Evolutionary conservation across 2,888 invertebrate species (phyloP).

Genomic region (Eilema griseolum): DNA sequence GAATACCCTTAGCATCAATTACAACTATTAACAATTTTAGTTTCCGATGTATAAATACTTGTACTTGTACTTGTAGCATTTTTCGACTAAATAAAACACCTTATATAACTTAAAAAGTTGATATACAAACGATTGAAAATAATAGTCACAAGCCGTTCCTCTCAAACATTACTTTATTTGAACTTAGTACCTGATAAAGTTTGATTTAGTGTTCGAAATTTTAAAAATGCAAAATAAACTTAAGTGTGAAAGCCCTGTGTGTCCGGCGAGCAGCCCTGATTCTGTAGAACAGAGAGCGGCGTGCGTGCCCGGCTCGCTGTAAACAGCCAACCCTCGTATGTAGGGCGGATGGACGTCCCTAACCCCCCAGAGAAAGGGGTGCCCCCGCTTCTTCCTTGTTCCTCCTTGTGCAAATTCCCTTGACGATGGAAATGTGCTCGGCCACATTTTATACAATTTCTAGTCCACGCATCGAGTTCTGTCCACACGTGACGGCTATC

Average conservation of each 20-base stretch:
- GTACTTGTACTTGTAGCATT: background rate
- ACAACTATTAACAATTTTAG: too few relatives aligned
- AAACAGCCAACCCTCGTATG: conserved; percentile 84
- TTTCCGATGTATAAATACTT: background rate
- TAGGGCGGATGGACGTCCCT: conserved; percentile 80
- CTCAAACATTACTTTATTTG: background rate
- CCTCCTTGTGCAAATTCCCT: conserved; percentile 87
- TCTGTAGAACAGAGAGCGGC: conserved; percentile 84
- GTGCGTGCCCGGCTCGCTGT: conserved; percentile 85
- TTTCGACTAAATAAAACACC: background rate
- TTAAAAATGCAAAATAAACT: conserved; percentile 39
- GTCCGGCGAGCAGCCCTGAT: conserved; percentile 84
- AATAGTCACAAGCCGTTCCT: background rate
- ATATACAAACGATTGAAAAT: background rate
- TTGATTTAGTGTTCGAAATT: conserved; percentile 6
- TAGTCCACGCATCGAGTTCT: conserved; percentile 77
- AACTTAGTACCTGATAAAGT: background rate
- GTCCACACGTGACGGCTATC: conserved; percentile 53
- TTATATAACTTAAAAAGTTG: background rate
- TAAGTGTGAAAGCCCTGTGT: conserved; percentile 74
- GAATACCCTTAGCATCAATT: background rate
- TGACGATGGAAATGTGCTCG: conserved; percentile 86
- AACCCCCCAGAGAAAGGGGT: conserved; percentile 82
- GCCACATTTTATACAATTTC: conserved; percentile 87
- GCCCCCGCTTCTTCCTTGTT: conserved; percentile 84